These are phyloP conservation scores for Camptogramma bilineatum DNA, from an alignment of 2,888 invertebrate species.

Conservation along the genomic window DNA sequence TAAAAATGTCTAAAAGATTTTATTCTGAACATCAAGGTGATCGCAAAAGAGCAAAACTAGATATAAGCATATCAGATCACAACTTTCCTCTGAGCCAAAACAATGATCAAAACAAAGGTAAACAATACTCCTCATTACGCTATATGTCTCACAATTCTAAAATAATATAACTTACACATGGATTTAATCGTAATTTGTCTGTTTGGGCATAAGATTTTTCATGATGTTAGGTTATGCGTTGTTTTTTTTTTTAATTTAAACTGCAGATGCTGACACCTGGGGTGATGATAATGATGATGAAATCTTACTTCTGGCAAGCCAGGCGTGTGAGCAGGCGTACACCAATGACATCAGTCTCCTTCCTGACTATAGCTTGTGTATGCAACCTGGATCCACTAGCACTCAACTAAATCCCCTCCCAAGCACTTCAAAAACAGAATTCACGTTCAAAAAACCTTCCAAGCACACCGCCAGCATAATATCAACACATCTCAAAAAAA, in stretches of 20 bases:
- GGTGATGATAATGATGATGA: conserved; percentile 81
- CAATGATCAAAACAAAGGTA: conserved; percentile 76
- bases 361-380: conserved; percentile 72
- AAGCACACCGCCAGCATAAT: conserved; percentile 50
- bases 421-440: conserved; percentile 64
- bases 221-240: background rate
- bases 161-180: background rate
- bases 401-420: conserved; percentile 65
- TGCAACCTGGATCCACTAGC: conserved; percentile 72
- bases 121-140: conserved; percentile 16
- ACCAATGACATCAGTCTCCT: conserved; percentile 56
- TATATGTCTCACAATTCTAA: background rate
- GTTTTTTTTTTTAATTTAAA: background rate
- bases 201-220: background rate
- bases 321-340: conserved; percentile 75
- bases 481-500: conserved; percentile 68
- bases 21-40: conserved; percentile 69
- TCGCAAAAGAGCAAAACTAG: conserved; percentile 74
- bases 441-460: conserved; percentile 71
- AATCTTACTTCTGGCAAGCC: conserved; percentile 77
- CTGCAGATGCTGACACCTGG: conserved; percentile 62
- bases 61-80: conserved; percentile 73
- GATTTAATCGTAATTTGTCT: background rate
- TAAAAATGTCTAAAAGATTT: conserved; percentile 73
- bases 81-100: conserved; percentile 79